Evolutionary conservation across 2,888 invertebrate genomes (phyloP).

Genomic region (Hirtodrosophila alboralis): DNA sequence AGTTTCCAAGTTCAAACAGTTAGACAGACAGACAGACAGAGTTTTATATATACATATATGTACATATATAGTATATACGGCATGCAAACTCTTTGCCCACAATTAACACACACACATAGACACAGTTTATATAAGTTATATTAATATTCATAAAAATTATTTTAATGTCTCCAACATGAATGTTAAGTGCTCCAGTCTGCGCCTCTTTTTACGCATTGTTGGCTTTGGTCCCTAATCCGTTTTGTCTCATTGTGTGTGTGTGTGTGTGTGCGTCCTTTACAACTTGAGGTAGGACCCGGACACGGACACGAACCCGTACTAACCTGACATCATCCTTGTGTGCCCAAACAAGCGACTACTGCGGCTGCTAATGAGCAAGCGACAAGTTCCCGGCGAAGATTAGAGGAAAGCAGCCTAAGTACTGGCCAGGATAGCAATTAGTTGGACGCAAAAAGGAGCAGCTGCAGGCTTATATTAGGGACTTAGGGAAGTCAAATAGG

Average conservation of each 20-base stretch:
- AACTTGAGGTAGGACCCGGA: slow-evolving; percentile 56
- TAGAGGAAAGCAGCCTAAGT: slow-evolving; percentile 1
- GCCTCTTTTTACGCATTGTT: slow-evolving; percentile 57
- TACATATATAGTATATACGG: slow-evolving; percentile 1
- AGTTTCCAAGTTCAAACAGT: slow-evolving; percentile 78
- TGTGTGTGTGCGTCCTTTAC: slow-evolving; percentile 5
- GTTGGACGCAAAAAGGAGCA: slow-evolving; percentile 11
- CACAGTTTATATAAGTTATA: slow-evolving; percentile 43
- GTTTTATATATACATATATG: neutral
- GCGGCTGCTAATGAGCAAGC: slow-evolving; percentile 63
- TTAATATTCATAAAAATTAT: slow-evolving; percentile 69
- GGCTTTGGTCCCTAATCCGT: slow-evolving; percentile 54
- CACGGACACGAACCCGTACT: slow-evolving; percentile 43
- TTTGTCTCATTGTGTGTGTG: slow-evolving; percentile 8
- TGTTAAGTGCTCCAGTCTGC: slow-evolving; percentile 37
- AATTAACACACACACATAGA: slow-evolving; percentile 54
- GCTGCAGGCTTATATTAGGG: slow-evolving; percentile 15
- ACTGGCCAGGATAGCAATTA: slow-evolving; percentile 34
- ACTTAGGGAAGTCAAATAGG: no score
- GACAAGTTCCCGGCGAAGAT: slow-evolving; percentile 39
- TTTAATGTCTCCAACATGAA: slow-evolving; percentile 60
- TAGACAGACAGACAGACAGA: slow-evolving; percentile 46
- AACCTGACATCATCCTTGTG: slow-evolving; percentile 32
- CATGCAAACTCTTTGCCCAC: slow-evolving; percentile 46
- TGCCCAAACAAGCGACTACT: slow-evolving; percentile 33